Conservation (phyloP, 2,113 vertebrate genomes). For the Cygnus buccinator region DNA sequence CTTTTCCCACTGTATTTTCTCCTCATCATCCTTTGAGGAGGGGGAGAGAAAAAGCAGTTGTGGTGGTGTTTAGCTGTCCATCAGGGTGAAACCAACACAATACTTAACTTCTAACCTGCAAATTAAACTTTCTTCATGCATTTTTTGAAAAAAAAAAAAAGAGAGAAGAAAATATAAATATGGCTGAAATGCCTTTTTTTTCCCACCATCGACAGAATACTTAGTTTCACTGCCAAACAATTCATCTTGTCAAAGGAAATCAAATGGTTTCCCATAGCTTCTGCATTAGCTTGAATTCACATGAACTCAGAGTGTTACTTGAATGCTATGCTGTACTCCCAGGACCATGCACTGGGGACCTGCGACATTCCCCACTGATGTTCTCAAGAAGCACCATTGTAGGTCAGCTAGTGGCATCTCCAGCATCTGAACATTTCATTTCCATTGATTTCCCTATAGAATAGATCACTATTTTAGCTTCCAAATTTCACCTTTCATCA, state of each 20-base stretch:
- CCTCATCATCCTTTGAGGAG: too few relatives aligned
- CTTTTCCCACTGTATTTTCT: too few relatives aligned
- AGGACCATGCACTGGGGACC: not conserved
- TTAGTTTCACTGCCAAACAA: not conserved
- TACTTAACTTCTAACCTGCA: not conserved
- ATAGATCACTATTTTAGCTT: not conserved
- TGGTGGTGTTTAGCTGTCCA: too few relatives aligned
- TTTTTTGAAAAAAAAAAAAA: not conserved
- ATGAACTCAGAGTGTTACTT: not conserved
- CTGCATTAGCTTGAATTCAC: not conserved
- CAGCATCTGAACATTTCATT: not conserved
- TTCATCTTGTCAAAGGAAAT: not conserved
- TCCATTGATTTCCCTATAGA: not conserved
- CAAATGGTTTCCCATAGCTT: not conserved
- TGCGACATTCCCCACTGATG: accelerated
- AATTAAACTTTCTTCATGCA: not conserved
- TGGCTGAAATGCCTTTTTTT: not conserved
- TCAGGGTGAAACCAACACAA: too few relatives aligned
- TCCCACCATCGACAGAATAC: not conserved
- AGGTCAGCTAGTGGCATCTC: not conserved
- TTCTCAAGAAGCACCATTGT: not conserved
- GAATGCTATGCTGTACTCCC: not conserved
- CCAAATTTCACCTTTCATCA: not conserved
- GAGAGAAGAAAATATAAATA: not conserved
- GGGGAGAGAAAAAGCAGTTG: too few relatives aligned